Evolutionary conservation across 1,140 invertebrate species (phyloP).

Genomic region (Saccostrea glomerata): DNA sequence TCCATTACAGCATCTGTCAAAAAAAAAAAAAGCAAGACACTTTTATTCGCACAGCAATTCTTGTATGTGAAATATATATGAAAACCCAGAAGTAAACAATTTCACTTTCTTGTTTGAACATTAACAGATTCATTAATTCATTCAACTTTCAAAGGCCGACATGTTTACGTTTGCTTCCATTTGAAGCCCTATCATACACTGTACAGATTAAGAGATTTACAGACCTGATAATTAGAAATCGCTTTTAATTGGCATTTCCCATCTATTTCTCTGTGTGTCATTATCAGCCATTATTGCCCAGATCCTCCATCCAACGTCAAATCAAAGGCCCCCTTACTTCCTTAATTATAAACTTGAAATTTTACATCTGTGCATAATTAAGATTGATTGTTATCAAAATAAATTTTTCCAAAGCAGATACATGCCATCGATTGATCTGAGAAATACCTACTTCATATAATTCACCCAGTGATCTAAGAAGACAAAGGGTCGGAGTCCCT

Average conservation of each 20-base stretch:
- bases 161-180: constrained; percentile 31
- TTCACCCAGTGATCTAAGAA: constrained; percentile 19
- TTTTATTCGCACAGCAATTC: not conserved
- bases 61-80: constrained; percentile 35
- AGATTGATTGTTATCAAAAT: constrained; percentile 38
- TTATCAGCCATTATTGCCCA: constrained; percentile 34
- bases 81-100: constrained; percentile 34
- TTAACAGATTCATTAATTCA: constrained; percentile 38
- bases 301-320: constrained; percentile 10
- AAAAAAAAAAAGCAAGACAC: constrained; percentile 14
- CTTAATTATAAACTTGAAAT: constrained; percentile 38
- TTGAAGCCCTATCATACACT: constrained; percentile 31
- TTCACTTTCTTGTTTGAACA: constrained; percentile 33
- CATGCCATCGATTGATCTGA: constrained; percentile 10
- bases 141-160: constrained; percentile 35
- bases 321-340: constrained; percentile 18
- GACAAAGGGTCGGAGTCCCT: constrained; percentile 11
- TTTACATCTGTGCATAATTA: constrained; percentile 39
- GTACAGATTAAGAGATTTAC: constrained; percentile 27
- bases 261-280: constrained; percentile 38
- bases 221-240: constrained; percentile 38
- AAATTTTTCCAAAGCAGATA: constrained; percentile 34
- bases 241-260: constrained; percentile 42
- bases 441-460: constrained; percentile 29
- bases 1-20: constrained; percentile 30